A percentile compares a stretch with the other conserved stretches of the same genome.
Evolutionary conservation across 1,140 invertebrate species (phyloP).

Genomic region (Parasteatoda tepidariorum): DNA sequence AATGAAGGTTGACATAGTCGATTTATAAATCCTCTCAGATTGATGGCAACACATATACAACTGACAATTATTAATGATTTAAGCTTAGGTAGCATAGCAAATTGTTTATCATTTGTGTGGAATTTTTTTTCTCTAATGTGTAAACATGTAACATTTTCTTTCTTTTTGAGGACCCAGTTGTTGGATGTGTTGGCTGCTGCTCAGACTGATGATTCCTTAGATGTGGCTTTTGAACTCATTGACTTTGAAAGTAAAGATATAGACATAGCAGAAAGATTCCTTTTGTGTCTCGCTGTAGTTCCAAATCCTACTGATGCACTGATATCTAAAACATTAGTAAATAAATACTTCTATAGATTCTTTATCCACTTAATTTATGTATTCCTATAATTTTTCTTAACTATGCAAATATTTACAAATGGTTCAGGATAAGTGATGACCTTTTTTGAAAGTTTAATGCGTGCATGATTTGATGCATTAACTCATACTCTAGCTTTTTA

Average conservation of each 20-base stretch:
- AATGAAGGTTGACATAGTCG: too few relatives aligned
- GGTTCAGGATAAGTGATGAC: neutral
- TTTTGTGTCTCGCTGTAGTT: slow-evolving; percentile 78
- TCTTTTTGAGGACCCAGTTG: slow-evolving; percentile 75
- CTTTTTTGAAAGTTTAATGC: neutral
- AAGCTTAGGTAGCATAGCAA: too few relatives aligned
- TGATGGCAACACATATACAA: too few relatives aligned
- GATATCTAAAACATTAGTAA: slow-evolving; percentile 70
- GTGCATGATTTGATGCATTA: neutral
- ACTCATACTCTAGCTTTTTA: too few relatives aligned
- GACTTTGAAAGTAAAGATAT: slow-evolving; percentile 73
- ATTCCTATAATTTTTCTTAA: too few relatives aligned
- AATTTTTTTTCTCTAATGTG: too few relatives aligned
- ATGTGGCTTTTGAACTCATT: slow-evolving; percentile 76
- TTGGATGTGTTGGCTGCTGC: slow-evolving; percentile 78
- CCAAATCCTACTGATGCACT: slow-evolving; percentile 74
- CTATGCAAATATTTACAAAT: neutral
- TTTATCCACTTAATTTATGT: too few relatives aligned
- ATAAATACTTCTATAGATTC: too few relatives aligned
- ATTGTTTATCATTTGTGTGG: too few relatives aligned
- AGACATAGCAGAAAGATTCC: slow-evolving; percentile 78
- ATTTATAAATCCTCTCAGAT: too few relatives aligned
- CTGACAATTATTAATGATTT: too few relatives aligned
- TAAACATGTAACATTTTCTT: too few relatives aligned
- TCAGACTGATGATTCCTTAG: slow-evolving; percentile 76